Percentiles rank a stretch among this genome's conserved stretches.
These are phyloP conservation scores for Neoascia interrupta DNA, from an alignment of 2,888 invertebrate genomes.

Conservation along the genomic window DNA sequence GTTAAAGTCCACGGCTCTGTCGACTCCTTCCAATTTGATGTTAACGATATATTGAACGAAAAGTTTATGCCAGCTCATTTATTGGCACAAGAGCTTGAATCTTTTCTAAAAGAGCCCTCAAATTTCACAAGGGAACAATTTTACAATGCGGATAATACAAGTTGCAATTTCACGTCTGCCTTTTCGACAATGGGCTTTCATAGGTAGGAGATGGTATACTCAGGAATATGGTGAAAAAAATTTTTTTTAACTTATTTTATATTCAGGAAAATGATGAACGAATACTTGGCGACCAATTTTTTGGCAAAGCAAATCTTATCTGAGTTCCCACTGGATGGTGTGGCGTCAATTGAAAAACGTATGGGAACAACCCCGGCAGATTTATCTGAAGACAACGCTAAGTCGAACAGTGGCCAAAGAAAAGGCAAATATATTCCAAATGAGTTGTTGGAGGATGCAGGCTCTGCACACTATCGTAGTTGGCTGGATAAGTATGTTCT, in stretches of 20 bases:
- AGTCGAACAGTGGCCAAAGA: conserved; percentile 68
- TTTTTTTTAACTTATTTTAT: not conserved
- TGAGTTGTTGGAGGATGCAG: conserved; percentile 84
- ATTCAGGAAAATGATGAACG: conserved; percentile 87
- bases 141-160: conserved; percentile 72
- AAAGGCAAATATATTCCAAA: conserved; percentile 77
- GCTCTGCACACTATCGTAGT: conserved; percentile 86
- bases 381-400: not conserved
- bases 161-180: conserved; percentile 82
- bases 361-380: conserved; percentile 55
- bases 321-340: conserved; percentile 80
- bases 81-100: conserved; percentile 78
- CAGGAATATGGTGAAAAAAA: too few species aligned
- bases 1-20: conserved; percentile 1
- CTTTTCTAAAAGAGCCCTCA: conserved; percentile 67
- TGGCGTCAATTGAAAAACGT: conserved; percentile 56
- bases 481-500: conserved; percentile 89
- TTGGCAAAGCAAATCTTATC: conserved; percentile 86
- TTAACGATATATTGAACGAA: conserved; percentile 85
- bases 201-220: conserved; percentile 82
- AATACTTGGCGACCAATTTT: conserved; percentile 87
- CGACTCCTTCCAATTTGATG: conserved; percentile 78
- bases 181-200: conserved; percentile 85
- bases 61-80: conserved; percentile 86
- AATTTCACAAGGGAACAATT: conserved; percentile 62